Base-by-base conservation (phyloP, 2,888 invertebrate species). In the Glaucopsyche alexis region DNA sequence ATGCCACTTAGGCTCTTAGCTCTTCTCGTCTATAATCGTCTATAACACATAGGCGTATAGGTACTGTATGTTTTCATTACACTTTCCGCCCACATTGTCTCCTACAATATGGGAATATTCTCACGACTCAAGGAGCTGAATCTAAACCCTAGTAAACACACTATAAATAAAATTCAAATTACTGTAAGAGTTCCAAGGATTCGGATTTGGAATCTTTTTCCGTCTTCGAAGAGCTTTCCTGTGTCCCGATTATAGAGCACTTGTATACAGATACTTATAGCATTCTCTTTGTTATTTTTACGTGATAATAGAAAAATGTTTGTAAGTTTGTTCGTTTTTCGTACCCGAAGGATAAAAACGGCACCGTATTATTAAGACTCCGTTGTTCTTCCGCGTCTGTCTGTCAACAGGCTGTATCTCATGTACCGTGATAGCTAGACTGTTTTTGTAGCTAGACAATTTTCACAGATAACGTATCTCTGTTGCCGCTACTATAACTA, bases 101-200 rank as follows among this genome's bases (percentile, higher is more conserved):
- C 8, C 11, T 11, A 1, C 11, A 47, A 47, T 13, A 9, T 11
- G 1, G 6, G 42, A 50, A 50, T n/a, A 50, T 14, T n/a, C 14
- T 49, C 49, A 14, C 49, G 14, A 50, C n/a, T 3, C 50, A 6
- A 0, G 9, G 66, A 11, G 13, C 11, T 13, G 13, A 29, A 29
- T 14, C 60, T 5, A 29, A 60, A 60, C 29, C 60, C 60, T 60
- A 60, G 60, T 38, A 38, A 60, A 29, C 29, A 38, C 29, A 29
- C 29, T 60, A 38, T 60, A 38, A 60, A 60, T 60, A 60, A 60
- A 60, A 60, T 60, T 60, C 60, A 60, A 60, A 60, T 60, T 60
- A 60, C 60, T 29, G 29, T 60, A 19, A 60, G 60, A 60, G 60
- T 60, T 60, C 14, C 60, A 29, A 38, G 60, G 29, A 60, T 14